These are phyloP conservation scores for Gadus macrocephalus DNA, from an alignment of 2,113 vertebrate genomes.

Conservation along the genomic window DNA sequence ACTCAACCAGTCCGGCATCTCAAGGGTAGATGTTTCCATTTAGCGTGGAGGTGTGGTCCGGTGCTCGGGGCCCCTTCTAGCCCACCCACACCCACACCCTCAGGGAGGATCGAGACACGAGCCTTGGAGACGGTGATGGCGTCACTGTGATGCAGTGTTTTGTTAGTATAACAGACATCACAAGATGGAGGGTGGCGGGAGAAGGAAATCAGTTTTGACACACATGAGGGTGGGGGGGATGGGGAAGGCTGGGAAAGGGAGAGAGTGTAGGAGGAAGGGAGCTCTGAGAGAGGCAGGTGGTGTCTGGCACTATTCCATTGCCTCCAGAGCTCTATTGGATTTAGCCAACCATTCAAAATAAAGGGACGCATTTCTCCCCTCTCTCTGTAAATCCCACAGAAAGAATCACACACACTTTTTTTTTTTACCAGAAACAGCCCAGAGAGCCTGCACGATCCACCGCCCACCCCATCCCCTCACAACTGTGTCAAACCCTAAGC, in stretches of 20 bases:
- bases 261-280: constrained; percentile 34
- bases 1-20: no score
- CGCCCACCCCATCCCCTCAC: constrained; percentile 49
- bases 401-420: constrained; percentile 48
- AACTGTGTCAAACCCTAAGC: constrained; percentile 48
- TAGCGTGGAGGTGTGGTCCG: no score
- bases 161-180: not conserved
- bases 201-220: constrained; percentile 46
- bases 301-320: constrained; percentile 67
- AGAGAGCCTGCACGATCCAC: constrained; percentile 33
- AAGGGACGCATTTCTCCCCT: constrained; percentile 55
- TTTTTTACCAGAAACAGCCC: constrained; percentile 1
- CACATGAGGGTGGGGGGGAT: constrained; percentile 25
- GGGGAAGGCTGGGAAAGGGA: constrained; percentile 50
- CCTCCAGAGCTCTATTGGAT: constrained; percentile 63
- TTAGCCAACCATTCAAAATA: constrained; percentile 57
- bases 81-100: no score
- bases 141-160: no score
- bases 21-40: no score
- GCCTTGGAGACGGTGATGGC: no score
- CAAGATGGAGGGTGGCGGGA: not conserved
- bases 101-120: no score
- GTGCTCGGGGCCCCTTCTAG: no score
- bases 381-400: constrained; percentile 47
- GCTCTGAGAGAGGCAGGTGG: constrained; percentile 55